Conservation (phyloP, 1,140 invertebrate genomes). For the Parapsyche elsis region DNA sequence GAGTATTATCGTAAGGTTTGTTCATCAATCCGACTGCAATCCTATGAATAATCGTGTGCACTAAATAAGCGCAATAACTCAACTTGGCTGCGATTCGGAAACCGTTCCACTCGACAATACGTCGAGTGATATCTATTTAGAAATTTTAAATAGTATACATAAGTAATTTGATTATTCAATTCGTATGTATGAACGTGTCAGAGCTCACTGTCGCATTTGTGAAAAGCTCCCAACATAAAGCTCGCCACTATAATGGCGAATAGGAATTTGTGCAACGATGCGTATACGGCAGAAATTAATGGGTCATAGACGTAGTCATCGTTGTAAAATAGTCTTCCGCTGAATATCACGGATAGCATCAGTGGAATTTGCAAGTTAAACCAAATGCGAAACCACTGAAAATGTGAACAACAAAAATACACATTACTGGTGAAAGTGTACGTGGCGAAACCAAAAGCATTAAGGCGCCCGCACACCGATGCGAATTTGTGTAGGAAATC, state of each 20-base stretch:
- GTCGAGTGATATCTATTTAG: constrained; percentile 58
- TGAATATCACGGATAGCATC: constrained; percentile 59
- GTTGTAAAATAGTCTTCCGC: constrained; percentile 59
- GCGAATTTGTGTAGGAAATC: no score
- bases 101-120: constrained; percentile 62
- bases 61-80: constrained; percentile 62
- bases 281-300: no score
- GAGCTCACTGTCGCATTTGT: no score
- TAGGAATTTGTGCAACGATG: no score
- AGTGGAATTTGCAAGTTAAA: constrained; percentile 59
- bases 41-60: constrained; percentile 61
- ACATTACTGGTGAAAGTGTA: no score
- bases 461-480: no score
- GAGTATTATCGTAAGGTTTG: no score
- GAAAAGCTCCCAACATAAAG: no score
- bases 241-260: no score
- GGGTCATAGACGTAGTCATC: constrained; percentile 53
- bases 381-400: constrained; percentile 59
- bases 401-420: no score
- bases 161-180: not conserved
- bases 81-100: constrained; percentile 61
- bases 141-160: constrained; percentile 3
- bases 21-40: no score
- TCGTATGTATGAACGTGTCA: not conserved
- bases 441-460: no score